A percentile compares a stretch with the other conserved stretches of the same genome.
Conservation (phyloP, 2,888 invertebrate genomes). For the Aphodius granarius region DNA sequence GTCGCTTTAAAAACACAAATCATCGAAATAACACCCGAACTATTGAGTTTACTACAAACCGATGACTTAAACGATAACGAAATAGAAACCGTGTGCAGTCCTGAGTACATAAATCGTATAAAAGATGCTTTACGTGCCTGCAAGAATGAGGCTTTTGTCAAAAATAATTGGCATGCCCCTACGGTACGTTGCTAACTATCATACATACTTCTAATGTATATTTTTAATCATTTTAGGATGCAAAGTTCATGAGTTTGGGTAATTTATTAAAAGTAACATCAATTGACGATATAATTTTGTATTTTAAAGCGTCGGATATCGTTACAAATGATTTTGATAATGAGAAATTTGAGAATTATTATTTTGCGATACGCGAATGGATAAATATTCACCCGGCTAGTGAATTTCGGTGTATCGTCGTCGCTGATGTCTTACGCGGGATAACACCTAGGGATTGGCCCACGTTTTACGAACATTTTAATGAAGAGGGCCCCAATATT, state of each 20-base stretch:
- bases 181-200: conserved; percentile 33
- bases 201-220: not conserved
- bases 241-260: conserved; percentile 49
- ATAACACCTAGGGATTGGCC: conserved; percentile 52
- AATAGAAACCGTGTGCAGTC: conserved; percentile 34
- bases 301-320: conserved; percentile 45
- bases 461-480: conserved; percentile 48
- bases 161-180: conserved; percentile 52
- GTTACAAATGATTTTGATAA: conserved; percentile 45
- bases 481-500: conserved; percentile 46
- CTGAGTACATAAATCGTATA: conserved; percentile 37
- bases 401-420: conserved; percentile 50
- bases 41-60: conserved; percentile 40
- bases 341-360: conserved; percentile 42
- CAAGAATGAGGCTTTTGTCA: conserved; percentile 45
- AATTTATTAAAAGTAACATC: conserved; percentile 45
- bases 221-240: conserved; percentile 42
- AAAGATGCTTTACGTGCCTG: conserved; percentile 44
- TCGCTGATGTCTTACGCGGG: conserved; percentile 47
- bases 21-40: conserved; percentile 41
- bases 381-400: conserved; percentile 50
- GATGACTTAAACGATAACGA: conserved; percentile 33
- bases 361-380: conserved; percentile 48
- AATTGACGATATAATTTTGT: conserved; percentile 45
- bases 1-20: conserved; percentile 43